Conservation (phyloP, 2,113 vertebrate genomes). For the Todiramphus chloris region DNA sequence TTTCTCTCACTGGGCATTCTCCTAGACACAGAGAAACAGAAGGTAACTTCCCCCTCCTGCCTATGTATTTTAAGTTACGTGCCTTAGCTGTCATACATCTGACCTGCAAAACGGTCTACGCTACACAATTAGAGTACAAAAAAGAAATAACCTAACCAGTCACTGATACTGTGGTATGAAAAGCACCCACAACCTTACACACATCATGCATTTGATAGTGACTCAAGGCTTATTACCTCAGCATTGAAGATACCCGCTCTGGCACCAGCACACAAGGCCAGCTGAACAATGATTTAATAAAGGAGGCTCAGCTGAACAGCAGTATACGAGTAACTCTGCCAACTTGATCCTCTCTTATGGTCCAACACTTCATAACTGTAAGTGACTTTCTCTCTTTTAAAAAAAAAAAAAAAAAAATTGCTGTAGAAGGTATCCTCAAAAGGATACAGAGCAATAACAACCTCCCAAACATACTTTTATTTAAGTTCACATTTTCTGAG, state of each 20-base stretch:
- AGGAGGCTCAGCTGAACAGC: slow-evolving; percentile 56
- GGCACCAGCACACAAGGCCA: slow-evolving; percentile 50
- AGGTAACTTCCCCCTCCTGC: not conserved
- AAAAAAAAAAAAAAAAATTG: not conserved
- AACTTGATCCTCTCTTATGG: slow-evolving; percentile 63
- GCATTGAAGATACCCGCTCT: slow-evolving; percentile 20
- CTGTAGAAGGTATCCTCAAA: slow-evolving; percentile 70
- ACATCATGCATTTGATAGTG: slow-evolving; percentile 27
- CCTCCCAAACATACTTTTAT: slow-evolving; percentile 61
- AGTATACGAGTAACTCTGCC: slow-evolving; percentile 52
- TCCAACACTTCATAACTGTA: slow-evolving; percentile 72
- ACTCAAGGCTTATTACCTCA: slow-evolving; percentile 48
- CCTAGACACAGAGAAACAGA: not conserved
- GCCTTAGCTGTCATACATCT: not conserved
- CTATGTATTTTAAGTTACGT: accelerated
- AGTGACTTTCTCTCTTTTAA: slow-evolving; percentile 58
- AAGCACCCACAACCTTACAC: slow-evolving; percentile 21
- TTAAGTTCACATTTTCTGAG: slow-evolving; percentile 72
- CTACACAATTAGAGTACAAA: not conserved
- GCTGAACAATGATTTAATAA: slow-evolving; percentile 72
- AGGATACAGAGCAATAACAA: slow-evolving; percentile 73
- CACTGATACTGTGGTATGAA: slow-evolving; percentile 7
- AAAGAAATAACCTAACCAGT: slow-evolving; percentile 16
- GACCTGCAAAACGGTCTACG: not conserved
- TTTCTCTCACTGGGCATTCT: not conserved